Evolutionary conservation across 1,140 invertebrate genomes (phyloP), one percentile per base, ranked within the genome.

Genomic region (Drosophila baimaii): DNA sequence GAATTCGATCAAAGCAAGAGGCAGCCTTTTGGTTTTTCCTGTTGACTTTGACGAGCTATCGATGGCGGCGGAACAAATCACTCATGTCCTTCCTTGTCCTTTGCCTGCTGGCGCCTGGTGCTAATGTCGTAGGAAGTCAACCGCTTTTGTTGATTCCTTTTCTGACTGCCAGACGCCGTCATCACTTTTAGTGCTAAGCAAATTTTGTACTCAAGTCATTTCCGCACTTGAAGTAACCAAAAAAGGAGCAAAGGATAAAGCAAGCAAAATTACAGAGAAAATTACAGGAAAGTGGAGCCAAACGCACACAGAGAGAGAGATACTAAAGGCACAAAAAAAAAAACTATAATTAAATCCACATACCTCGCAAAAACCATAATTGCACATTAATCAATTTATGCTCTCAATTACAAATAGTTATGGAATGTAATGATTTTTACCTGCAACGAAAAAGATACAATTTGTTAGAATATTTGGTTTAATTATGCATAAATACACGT

Each of bases 171-270:
- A 69, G 54, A 57, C 52, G 55, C 41, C 31, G 39, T 17, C 68
- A 49, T 43, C 62, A 69, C 74, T 77, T 57, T 76, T 55, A 57
- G 72, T 54, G 39, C 54, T 63, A 74, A 83, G 43, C 62, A 79
- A 82, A 75, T 83, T 71, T 83, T 51, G 27, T 59, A 49, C 59
- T 58, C 49, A 79, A 72, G 64, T 65, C 54, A 74, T 44, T 55
- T 56, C 10, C 31, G 74, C 51, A 47, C 47, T 73, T 59, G 0
- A 12, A 52, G 15, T 25, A 47, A 49, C 23, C 15, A 17, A 63
- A 17, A 63, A 25, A 33, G 15, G 9, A 27, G 3, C 17, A 19
- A 25, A 12, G 8, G 6, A 25, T 8, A 37, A 35, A n/a, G 8
- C 6, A 25, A 25, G n/a, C 5, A 5, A 17, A 25, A 17, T 25